These are phyloP conservation scores for Stenopsyche tienmushanensis DNA, from an alignment of 1,140 invertebrate genomes.

Conservation along the genomic window DNA sequence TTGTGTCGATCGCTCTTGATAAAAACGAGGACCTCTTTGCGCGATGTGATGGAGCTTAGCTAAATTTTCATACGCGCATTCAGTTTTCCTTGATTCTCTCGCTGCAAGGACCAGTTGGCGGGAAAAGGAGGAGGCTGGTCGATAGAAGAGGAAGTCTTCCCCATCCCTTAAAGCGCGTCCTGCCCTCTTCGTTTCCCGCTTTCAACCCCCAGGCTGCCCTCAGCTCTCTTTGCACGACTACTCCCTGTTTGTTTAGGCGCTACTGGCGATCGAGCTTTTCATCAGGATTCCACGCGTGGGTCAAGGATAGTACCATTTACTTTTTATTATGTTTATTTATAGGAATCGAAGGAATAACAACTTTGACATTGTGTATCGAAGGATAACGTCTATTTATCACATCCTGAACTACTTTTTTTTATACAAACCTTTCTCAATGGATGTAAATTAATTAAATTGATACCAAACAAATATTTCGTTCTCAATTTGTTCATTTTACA, in stretches of 20 bases:
- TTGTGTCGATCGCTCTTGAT: not conserved
- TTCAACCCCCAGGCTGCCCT: not conserved
- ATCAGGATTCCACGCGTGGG: not conserved
- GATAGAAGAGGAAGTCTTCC: conserved; percentile 1
- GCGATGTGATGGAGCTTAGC: not conserved
- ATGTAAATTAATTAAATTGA: too few relatives aligned
- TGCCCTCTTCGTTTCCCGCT: not conserved
- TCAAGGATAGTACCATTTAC: not conserved
- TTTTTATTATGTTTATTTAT: not conserved
- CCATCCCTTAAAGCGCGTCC: not conserved
- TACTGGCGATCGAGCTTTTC: conserved; percentile 4
- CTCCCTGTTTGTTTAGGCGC: conserved; percentile 2
- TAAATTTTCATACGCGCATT: not conserved
- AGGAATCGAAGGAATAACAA: not conserved
- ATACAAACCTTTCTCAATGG: too few relatives aligned
- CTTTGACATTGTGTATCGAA: not conserved
- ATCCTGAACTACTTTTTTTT: too few relatives aligned
- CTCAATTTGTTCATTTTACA: too few relatives aligned
- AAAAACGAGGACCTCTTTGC: not conserved
- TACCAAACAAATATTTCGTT: too few relatives aligned
- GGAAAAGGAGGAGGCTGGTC: not conserved
- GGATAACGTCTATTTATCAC: too few relatives aligned
- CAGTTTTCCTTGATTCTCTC: not conserved
- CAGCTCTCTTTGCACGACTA: not conserved
- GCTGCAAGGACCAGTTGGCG: conserved; percentile 5